Evolutionary conservation across 1,140 invertebrate genomes (phyloP).

Genomic region (Bombus consobrinus): DNA sequence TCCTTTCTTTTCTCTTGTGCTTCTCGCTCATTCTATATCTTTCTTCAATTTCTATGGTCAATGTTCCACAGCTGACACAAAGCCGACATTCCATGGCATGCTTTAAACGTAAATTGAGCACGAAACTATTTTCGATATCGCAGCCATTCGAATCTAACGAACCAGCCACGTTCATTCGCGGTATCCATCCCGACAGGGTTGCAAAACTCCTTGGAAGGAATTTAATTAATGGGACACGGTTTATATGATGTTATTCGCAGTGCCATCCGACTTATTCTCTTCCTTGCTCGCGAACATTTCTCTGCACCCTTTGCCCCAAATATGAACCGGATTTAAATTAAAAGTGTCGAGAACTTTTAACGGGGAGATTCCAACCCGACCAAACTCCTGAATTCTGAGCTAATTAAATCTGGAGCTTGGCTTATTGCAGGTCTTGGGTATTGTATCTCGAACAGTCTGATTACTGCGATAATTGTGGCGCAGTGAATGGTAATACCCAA

Average conservation of each 20-base stretch:
- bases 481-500: background rate
- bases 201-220: slow-evolving; percentile 76
- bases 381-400: slow-evolving; percentile 63
- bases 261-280: slow-evolving; percentile 38
- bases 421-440: slow-evolving; percentile 35
- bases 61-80: slow-evolving; percentile 18
- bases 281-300: background rate
- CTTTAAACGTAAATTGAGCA: slow-evolving; percentile 68
- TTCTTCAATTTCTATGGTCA: slow-evolving; percentile 26
- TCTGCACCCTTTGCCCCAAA: slow-evolving; percentile 63
- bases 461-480: slow-evolving; percentile 23
- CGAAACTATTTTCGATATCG: slow-evolving; percentile 77
- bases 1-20: background rate
- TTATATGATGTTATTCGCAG: slow-evolving; percentile 78
- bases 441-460: slow-evolving; percentile 34
- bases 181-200: slow-evolving; percentile 60
- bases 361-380: slow-evolving; percentile 63
- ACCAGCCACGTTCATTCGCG: slow-evolving; percentile 63
- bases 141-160: slow-evolving; percentile 74
- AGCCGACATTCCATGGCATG: slow-evolving; percentile 58
- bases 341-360: slow-evolving; percentile 78
- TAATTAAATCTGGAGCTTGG: slow-evolving; percentile 74
- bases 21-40: background rate
- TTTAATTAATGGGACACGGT: slow-evolving; percentile 79
- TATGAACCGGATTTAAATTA: slow-evolving; percentile 79